These are phyloP conservation scores for Thinocorus orbignyianus DNA, from an alignment of 2,113 vertebrate species.

Conservation along the genomic window DNA sequence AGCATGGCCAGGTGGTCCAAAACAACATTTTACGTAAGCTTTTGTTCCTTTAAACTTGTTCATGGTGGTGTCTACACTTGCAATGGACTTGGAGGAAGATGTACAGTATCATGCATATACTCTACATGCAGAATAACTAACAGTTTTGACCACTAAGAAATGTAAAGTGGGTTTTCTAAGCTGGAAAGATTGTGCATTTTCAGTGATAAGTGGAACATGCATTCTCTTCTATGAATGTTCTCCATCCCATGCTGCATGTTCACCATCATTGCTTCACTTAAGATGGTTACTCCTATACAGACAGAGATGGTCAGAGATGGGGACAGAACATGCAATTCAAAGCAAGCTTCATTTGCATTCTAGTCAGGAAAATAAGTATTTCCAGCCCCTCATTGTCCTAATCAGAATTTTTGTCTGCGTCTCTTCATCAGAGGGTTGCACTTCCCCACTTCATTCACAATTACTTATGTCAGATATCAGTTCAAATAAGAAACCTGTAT, in stretches of 20 bases:
- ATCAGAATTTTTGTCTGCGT: neutral
- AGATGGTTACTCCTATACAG: neutral
- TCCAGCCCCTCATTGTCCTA: neutral
- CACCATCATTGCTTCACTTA: neutral
- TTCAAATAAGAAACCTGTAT: neutral
- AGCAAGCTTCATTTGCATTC: neutral
- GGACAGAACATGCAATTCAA: neutral
- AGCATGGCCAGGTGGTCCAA: constrained; percentile 87
- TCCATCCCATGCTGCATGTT: neutral
- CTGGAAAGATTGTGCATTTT: neutral
- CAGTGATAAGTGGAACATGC: neutral
- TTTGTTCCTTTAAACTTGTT: neutral
- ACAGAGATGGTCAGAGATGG: neutral
- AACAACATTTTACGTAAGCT: constrained; percentile 90
- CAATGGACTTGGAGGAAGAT: neutral
- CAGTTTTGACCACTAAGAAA: neutral
- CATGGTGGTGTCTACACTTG: neutral
- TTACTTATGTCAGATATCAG: neutral
- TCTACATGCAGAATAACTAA: neutral
- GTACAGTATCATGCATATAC: neutral
- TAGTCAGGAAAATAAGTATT: neutral
- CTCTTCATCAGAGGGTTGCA: neutral
- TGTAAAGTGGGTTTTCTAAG: neutral
- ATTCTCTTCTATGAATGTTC: neutral
- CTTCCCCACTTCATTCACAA: neutral